A percentile compares a stretch with the other conserved stretches of the same genome.
Conservation (phyloP, 1,140 invertebrate species). For the Pseudomyrmex pallidus region DNA sequence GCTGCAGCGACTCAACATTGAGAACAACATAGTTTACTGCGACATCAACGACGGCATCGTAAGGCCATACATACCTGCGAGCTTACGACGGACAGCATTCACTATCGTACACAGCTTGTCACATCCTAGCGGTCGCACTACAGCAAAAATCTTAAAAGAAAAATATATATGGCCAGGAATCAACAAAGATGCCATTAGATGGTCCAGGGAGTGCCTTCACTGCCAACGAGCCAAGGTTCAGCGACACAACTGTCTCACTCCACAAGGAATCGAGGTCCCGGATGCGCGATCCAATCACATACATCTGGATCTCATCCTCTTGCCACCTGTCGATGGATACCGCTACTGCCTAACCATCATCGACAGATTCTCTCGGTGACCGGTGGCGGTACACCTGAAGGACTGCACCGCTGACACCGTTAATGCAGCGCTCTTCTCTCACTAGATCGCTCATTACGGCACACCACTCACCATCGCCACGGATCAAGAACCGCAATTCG, state of each 20-base stretch:
- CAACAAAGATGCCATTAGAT: not conserved
- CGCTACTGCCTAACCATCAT: conserved; percentile 66
- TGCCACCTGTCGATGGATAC: conserved; percentile 3
- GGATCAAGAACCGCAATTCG: conserved; percentile 23
- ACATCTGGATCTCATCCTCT: conserved; percentile 31
- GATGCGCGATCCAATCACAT: conserved; percentile 36
- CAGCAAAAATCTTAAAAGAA: not conserved
- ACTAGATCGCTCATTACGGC: conserved; percentile 78
- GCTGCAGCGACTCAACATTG: conserved; percentile 45
- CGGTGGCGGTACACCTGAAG: conserved; percentile 65
- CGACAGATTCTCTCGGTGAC: conserved; percentile 76
- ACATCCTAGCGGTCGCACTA: conserved; percentile 22
- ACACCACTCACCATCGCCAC: conserved; percentile 70
- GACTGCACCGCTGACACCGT: conserved; percentile 78
- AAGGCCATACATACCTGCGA: conserved; percentile 10
- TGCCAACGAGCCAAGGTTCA: conserved; percentile 51
- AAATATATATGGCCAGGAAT: conserved; percentile 41
- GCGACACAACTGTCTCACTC: not conserved
- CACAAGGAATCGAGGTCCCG: conserved; percentile 1
- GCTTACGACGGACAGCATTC: conserved; percentile 7
- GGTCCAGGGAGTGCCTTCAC: not conserved
- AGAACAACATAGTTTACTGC: not conserved
- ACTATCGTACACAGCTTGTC: conserved; percentile 24
- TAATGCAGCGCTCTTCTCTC: conserved; percentile 66
- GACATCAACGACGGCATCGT: not conserved